Evolutionary conservation across 2,113 vertebrate genomes (phyloP), one percentile per base, ranked within the genome.

Genomic region (Eleginops maclovinus): DNA sequence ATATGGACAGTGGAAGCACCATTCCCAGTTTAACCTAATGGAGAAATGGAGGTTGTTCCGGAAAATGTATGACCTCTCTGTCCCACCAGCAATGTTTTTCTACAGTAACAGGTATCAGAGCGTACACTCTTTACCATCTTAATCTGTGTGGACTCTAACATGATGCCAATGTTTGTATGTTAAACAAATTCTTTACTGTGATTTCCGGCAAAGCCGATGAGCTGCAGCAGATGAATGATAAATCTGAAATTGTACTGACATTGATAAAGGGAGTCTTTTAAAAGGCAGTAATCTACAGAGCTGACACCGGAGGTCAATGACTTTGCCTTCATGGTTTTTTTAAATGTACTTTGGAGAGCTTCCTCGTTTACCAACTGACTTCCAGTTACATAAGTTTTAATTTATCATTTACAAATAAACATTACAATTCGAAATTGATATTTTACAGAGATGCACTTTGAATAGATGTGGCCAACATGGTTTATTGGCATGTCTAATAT

Each of bases 1-100:
- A 71, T 47, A 80, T 78, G 59, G 71, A 83, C 75, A 66, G 67
- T 31, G 64, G 72, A 9, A n/a, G 49, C 43, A 83, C 31, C 12
- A 15, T 74, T 59, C 59, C 47, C 65, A 74, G 66, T 64, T 85
- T 10, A 78, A 69, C 50, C 46, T 77, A 41, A 66, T 73, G 58
- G 58, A 66, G 31, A 40, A 15, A 13, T 41, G 43, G 58, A 79
- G 76, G 73, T 79, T 51, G 36, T 75, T 66, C 41, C 50, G 81
- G 31, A 71, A 63, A 49, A 64, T 19, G 24, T 69, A 72, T 14
- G 26, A 69, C 62, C 77, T 86, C 41, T 43, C 5, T 64, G 67
- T 79, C 22, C 54, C 53, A 56, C 9, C 66, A 24, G 36, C 60
- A 26, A 14, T 17, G 15, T 69, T 26, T 36, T 73, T 49, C 65